Base-by-base conservation (phyloP, 2,888 invertebrate species). In the Periphyllus acericola region DNA sequence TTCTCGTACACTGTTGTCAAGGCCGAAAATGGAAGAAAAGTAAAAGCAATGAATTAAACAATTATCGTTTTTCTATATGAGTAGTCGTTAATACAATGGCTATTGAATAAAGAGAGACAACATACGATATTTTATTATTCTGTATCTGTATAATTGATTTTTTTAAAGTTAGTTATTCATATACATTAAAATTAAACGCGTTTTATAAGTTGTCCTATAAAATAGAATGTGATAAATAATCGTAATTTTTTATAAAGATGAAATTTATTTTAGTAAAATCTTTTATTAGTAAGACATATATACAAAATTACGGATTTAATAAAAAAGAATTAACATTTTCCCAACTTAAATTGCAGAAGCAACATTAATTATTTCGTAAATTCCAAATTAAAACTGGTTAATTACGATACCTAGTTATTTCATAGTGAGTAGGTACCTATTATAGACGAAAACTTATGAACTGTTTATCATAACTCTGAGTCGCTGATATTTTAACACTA, bases 101-200 rank as follows among this genome's bases (percentile, higher is more conserved):
- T 25, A 74, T 3, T 25, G 25, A 40, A 74, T 74, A 76, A 76
- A 76, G 1, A 46, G 29, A 46, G 21, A 75, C 29, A 29, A 75
- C 29, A 68, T 14, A 68, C 68, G 19, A n/a, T 14, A 76, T 46
- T 76, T 76, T 76, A 52, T 76, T 76, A 76, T 76, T 46, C 46
- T 76, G 29, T 46, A 76, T 6, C 14, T 76, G 8, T 46, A 52
- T 46, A 29, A 19, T 46, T 40, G n/a, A n/a, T 36, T 25, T 4
- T 74, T 74, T 60, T 52, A 17, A 17, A 52, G 52, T 52, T 52
- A 52, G 19, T 66, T 68, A 25, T 68, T 68, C 29, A 25, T 29
- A 68, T 68, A 29, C 29, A 14, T 68, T 46, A n/a, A 60, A 11
- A 60, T 46, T 46, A 60, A 60, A 21, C 60, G 21, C 2, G 60